Percentiles rank a stretch among this genome's conserved stretches.
Evolutionary conservation across 2,888 invertebrate genomes (phyloP).

Genomic region (Euproctis similis): DNA sequence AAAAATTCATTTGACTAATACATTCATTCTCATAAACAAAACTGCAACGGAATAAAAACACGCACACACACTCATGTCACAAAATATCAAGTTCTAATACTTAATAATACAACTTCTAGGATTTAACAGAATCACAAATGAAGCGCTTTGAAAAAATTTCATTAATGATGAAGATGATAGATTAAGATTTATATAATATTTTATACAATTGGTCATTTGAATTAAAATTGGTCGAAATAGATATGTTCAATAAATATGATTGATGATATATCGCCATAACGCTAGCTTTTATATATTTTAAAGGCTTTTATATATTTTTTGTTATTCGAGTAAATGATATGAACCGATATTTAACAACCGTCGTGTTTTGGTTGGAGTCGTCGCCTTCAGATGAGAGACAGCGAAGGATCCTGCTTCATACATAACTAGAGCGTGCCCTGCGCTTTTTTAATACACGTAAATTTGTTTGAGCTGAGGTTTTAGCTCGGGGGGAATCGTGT

Average conservation of each 20-base stretch:
- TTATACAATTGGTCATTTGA: constrained; percentile 57
- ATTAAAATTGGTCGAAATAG: constrained; percentile 71
- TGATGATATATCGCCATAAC: constrained; percentile 45
- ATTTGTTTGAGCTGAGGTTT: constrained; percentile 92
- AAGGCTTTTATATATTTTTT: constrained; percentile 40
- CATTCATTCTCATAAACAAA: constrained; percentile 62
- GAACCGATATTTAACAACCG: constrained; percentile 56
- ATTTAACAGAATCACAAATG: constrained; percentile 64
- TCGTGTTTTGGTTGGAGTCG: constrained; percentile 50
- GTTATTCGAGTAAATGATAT: constrained; percentile 65
- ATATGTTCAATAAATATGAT: constrained; percentile 56
- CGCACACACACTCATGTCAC: constrained; percentile 58
- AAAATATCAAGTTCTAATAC: constrained; percentile 73
- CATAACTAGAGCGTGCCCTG: constrained; percentile 39
- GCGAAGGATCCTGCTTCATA: constrained; percentile 62
- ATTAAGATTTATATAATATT: constrained; percentile 24
- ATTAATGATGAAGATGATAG: too few species aligned
- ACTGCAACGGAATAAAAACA: constrained; percentile 58
- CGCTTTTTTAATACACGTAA: constrained; percentile 82
- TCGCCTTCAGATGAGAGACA: constrained; percentile 39
- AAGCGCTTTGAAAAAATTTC: constrained; percentile 61
- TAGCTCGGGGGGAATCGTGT: constrained; percentile 90
- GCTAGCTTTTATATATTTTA: too few species aligned
- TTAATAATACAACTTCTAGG: constrained; percentile 72
- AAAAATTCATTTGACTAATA: constrained; percentile 73